These are phyloP conservation scores for Clostera curtula DNA, from an alignment of 2,888 invertebrate species.

Conservation along the genomic window DNA sequence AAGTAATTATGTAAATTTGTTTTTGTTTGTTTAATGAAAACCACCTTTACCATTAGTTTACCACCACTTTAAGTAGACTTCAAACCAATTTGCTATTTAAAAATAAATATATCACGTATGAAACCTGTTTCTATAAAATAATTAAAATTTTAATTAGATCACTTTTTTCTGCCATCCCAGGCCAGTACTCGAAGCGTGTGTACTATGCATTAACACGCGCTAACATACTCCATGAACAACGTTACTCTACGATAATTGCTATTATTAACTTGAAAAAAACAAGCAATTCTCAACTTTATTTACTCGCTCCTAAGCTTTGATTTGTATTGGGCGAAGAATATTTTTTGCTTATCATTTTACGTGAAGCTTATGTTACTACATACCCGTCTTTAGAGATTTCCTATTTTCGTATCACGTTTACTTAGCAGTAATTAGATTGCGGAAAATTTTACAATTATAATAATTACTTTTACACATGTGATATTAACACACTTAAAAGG, in stretches of 20 bases:
- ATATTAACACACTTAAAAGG: too few species aligned
- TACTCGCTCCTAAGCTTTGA: conserved; percentile 7
- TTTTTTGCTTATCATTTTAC: conserved; percentile 25
- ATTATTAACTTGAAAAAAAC: conserved; percentile 27
- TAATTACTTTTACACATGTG: too few species aligned
- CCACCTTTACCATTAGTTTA: too few species aligned
- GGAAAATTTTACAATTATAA: too few species aligned
- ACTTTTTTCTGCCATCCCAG: conserved; percentile 22
- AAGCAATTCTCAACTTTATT: conserved; percentile 22
- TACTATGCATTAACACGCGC: conserved; percentile 38
- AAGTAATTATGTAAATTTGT: too few species aligned
- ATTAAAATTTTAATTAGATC: conserved; percentile 39
- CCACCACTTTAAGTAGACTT: too few species aligned
- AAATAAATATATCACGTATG: too few species aligned
- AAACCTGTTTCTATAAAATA: too few species aligned
- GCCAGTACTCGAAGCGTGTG: conserved; percentile 32
- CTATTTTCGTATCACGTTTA: conserved; percentile 14
- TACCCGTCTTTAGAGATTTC: conserved; percentile 21
- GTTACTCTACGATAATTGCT: conserved; percentile 38
- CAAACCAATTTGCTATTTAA: too few species aligned
- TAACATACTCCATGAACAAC: conserved; percentile 28
- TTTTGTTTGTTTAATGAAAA: too few species aligned
- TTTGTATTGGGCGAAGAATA: conserved; percentile 9
- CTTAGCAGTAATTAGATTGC: conserved; percentile 11
- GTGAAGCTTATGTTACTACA: conserved; percentile 17